phyloP scores from a whole-genome alignment of 2,888 invertebrate species.

The Pristionchus entomophagus region DNA sequence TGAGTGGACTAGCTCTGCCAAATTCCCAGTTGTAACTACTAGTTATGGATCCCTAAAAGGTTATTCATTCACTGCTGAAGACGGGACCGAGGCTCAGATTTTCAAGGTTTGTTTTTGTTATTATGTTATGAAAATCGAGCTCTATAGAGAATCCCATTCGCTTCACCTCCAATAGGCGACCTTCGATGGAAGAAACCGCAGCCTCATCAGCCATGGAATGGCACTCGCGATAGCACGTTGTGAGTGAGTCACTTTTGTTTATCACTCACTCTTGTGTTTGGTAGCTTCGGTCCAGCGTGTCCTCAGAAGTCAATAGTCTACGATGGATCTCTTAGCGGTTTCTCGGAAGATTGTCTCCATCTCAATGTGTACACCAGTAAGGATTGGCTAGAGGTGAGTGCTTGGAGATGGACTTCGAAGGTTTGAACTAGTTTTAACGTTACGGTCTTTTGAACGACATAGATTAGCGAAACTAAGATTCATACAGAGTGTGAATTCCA shows the following conservation, averaged over 20 bases:
- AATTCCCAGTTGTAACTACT: neutral
- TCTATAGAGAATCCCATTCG: conserved; percentile 23
- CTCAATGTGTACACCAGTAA: neutral
- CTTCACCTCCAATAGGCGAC: neutral
- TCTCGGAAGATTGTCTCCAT: neutral
- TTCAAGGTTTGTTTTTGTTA: neutral
- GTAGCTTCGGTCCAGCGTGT: conserved; percentile 10
- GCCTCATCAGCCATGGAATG: neutral
- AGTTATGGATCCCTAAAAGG: neutral
- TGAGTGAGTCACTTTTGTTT: neutral
- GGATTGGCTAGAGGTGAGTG: neutral
- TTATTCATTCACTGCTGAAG: neutral
- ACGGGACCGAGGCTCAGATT: neutral
- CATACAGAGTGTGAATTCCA: no score
- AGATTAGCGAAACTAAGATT: no score
- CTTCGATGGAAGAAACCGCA: conserved; percentile 4
- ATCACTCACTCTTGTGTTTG: neutral
- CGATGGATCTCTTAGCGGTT: neutral
- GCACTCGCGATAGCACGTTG: neutral
- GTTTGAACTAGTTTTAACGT: neutral
- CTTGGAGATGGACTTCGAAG: no score
- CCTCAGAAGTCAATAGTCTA: neutral
- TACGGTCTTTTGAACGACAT: no score
- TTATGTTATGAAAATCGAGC: no score
- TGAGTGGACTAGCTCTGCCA: neutral